Evolutionary conservation across 2,888 invertebrate genomes (phyloP).

Genomic region (Meandrusa payeni): DNA sequence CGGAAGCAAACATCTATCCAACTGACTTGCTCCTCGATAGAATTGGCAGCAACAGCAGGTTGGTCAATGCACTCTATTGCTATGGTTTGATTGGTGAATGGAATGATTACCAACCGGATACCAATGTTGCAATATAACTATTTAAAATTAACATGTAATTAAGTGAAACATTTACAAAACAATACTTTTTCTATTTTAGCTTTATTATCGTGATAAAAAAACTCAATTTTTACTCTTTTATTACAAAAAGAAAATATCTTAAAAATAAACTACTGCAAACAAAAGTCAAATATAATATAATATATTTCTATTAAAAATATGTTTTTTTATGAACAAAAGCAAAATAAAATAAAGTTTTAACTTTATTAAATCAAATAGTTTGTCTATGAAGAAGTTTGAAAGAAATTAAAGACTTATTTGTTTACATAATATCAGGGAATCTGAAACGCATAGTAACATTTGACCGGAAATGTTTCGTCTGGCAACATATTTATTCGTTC

Average conservation of each 20-base stretch:
- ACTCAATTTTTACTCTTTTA: too few species aligned
- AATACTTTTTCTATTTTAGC: too few species aligned
- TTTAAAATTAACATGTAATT: constrained; percentile 21
- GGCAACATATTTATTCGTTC: constrained; percentile 34
- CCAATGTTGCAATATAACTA: constrained; percentile 43
- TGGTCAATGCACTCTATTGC: constrained; percentile 77
- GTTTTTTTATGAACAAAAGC: too few species aligned
- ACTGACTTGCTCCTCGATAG: constrained; percentile 58
- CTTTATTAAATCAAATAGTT: too few species aligned
- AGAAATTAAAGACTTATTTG: too few species aligned
- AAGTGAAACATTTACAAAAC: background rate
- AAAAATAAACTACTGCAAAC: too few species aligned
- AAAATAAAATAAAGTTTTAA: too few species aligned
- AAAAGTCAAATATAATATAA: too few species aligned
- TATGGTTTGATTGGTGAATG: constrained; percentile 77
- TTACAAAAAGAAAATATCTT: too few species aligned
- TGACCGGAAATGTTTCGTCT: constrained; percentile 37
- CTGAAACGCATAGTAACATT: constrained; percentile 33
- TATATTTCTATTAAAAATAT: too few species aligned
- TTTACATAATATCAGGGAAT: background rate
- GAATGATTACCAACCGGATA: constrained; percentile 58
- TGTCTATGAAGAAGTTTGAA: too few species aligned
- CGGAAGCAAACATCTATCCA: constrained; percentile 70
- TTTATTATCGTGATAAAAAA: too few species aligned
- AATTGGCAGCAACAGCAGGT: constrained; percentile 69